phyloP scores from a whole-genome alignment of 2,797 vertebrate species.

The Rhabdophis nuchalis region DNA sequence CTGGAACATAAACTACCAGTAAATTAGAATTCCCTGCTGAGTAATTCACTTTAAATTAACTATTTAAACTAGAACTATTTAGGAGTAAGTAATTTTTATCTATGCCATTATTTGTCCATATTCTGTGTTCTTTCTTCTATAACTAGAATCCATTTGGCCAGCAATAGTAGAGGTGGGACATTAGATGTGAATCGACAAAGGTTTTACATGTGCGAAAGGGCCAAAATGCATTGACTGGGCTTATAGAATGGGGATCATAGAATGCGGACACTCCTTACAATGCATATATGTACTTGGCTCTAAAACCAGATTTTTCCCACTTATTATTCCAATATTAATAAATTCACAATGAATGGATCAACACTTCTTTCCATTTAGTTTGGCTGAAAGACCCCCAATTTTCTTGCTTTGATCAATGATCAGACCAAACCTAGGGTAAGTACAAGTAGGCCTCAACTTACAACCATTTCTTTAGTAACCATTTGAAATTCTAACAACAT shows the following conservation, averaged over 20 bases:
- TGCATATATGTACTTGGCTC: not conserved
- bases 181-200: not conserved
- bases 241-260: not conserved
- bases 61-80: not conserved
- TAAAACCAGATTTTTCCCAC: not conserved
- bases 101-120: not conserved
- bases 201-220: not conserved
- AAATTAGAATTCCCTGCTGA: not conserved
- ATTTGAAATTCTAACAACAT: not conserved
- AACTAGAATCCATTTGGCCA: not conserved
- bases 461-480: not conserved
- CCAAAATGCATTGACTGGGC: not conserved
- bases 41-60: not conserved
- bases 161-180: not conserved
- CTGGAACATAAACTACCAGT: not conserved
- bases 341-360: not conserved
- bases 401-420: not conserved
- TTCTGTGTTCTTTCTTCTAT: not conserved
- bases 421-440: not conserved
- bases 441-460: not conserved
- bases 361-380: rapidly evolving
- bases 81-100: not conserved
- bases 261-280: not conserved
- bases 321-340: not conserved
- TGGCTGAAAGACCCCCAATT: not conserved